These are phyloP conservation scores for Calliphora vicina DNA, from an alignment of 1,140 invertebrate species.

Conservation along the genomic window DNA sequence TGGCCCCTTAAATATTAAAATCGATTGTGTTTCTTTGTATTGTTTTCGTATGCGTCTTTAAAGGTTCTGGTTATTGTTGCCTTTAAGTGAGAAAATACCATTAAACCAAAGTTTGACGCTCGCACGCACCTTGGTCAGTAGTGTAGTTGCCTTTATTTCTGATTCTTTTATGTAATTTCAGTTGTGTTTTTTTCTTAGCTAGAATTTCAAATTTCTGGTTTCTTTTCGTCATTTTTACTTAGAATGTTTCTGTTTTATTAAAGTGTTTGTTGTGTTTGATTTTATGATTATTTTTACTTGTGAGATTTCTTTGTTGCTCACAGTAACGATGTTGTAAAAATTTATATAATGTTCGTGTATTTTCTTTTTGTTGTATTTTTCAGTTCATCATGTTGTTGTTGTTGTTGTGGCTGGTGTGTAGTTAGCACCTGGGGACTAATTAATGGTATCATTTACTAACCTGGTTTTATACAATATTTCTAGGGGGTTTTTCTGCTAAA, in stretches of 20 bases:
- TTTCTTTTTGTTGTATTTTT: background rate
- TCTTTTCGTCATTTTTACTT: background rate
- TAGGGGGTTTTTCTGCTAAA: background rate
- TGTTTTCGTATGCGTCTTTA: background rate
- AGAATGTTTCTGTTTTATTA: background rate
- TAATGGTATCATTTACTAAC: background rate
- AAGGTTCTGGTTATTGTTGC: background rate
- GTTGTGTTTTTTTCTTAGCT: no score
- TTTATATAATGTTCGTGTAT: background rate
- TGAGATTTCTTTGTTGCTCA: background rate
- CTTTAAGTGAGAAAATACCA: background rate
- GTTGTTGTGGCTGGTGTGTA: background rate
- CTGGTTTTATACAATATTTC: background rate
- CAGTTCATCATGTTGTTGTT: no score
- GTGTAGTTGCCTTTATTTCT: background rate
- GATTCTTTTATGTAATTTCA: background rate
- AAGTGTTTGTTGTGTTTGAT: conserved; percentile 9
- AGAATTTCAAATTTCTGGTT: background rate
- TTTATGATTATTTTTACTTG: conserved; percentile 7
- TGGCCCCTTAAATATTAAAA: background rate
- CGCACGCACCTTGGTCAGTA: background rate
- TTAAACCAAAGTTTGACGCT: background rate
- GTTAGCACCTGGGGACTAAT: conserved; percentile 8
- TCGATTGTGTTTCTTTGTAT: background rate
- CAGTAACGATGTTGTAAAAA: background rate